These are phyloP conservation scores for Hartigia nigra DNA, from an alignment of 2,888 invertebrate species.

Conservation along the genomic window DNA sequence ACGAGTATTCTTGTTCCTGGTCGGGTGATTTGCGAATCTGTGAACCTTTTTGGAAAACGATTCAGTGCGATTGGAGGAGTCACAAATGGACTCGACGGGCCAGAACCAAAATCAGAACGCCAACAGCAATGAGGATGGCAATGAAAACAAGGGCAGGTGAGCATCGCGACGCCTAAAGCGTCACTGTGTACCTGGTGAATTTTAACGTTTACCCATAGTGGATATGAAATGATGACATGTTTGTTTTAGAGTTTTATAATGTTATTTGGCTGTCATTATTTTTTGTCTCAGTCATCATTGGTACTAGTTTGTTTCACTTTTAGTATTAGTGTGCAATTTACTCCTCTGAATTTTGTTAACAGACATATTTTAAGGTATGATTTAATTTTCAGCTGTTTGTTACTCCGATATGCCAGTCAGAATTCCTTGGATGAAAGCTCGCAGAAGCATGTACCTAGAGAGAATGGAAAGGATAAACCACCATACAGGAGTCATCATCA, in stretches of 20 bases:
- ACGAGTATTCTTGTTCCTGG: not conserved
- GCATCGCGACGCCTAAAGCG: too few relatives aligned
- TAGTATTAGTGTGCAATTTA: too few relatives aligned
- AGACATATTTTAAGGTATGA: too few relatives aligned
- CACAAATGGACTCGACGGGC: conserved; percentile 38
- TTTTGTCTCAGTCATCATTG: not conserved
- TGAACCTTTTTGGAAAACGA: not conserved
- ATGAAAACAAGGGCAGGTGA: conserved; percentile 41
- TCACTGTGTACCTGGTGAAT: too few relatives aligned
- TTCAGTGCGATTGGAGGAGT: not conserved
- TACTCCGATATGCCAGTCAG: conserved; percentile 88
- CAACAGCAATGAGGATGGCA: conserved; percentile 27
- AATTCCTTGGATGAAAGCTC: conserved; percentile 92
- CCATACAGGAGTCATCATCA: conserved; percentile 80
- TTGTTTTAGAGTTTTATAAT: not conserved
- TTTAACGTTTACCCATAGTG: too few relatives aligned
- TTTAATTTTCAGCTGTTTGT: conserved; percentile 68
- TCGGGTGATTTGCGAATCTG: not conserved
- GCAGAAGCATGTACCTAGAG: conserved; percentile 80
- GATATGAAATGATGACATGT: too few relatives aligned
- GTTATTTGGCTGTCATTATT: not conserved
- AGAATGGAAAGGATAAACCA: conserved; percentile 74
- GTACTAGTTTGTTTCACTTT: too few relatives aligned
- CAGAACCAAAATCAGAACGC: conserved; percentile 32
- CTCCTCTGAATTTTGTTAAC: too few relatives aligned